Evolutionary conservation across 2,888 invertebrate genomes (phyloP).

Genomic region (Cheiracanthium punctorium): DNA sequence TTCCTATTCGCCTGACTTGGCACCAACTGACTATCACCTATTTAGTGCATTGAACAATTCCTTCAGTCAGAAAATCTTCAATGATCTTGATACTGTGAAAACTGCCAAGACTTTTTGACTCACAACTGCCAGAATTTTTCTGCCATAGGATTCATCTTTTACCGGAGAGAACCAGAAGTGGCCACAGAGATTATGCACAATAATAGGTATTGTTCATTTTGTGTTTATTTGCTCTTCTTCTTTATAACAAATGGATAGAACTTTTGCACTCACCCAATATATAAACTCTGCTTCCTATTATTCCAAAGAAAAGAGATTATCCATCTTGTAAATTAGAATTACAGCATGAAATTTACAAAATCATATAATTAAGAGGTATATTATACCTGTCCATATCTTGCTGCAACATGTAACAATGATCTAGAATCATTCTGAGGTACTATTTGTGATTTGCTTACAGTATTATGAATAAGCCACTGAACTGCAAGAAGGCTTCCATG

Average conservation of each 20-base stretch:
- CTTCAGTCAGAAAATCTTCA: background rate
- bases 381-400: slow-evolving; percentile 75
- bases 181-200: background rate
- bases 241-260: too few relatives aligned
- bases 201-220: slow-evolving; percentile 1
- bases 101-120: background rate
- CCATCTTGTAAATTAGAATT: too few relatives aligned
- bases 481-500: slow-evolving; percentile 75
- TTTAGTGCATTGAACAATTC: background rate
- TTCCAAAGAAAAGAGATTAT: too few relatives aligned
- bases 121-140: background rate
- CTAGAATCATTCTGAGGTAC: slow-evolving; percentile 74
- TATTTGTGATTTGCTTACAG: slow-evolving; percentile 74
- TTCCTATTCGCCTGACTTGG: background rate
- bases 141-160: background rate
- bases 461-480: slow-evolving; percentile 76
- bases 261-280: too few relatives aligned
- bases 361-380: too few relatives aligned
- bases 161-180: background rate
- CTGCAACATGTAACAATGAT: slow-evolving; percentile 75
- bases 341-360: too few relatives aligned
- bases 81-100: slow-evolving; percentile 7
- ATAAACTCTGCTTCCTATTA: too few relatives aligned
- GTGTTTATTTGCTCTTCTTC: background rate
- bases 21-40: background rate